Percentiles rank a stretch among this genome's conserved stretches.
phyloP scores from a whole-genome alignment of 92 coral and sea anemone genomes.

The Parazoanthus swiftii region DNA sequence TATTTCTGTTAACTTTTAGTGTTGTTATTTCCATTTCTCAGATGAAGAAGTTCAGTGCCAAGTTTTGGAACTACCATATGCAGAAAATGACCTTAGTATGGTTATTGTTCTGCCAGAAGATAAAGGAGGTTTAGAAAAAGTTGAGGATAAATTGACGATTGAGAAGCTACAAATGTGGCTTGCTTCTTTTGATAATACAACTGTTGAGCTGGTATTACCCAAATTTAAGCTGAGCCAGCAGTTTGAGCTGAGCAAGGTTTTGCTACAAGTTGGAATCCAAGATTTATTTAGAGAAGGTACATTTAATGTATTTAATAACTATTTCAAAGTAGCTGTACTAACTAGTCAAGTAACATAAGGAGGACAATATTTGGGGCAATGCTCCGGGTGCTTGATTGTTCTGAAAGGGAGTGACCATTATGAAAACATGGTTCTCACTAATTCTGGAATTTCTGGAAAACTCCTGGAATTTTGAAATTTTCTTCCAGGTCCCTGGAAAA shows the following conservation, averaged over 20 bases:
- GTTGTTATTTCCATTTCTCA: neutral
- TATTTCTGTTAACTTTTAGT: neutral
- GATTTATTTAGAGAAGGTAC: conserved; percentile 68
- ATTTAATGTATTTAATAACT: conserved; percentile 44
- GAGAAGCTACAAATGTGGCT: conserved; percentile 61
- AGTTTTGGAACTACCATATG: conserved; percentile 76
- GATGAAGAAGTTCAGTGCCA: conserved; percentile 72
- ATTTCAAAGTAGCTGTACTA: no score
- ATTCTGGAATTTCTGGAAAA: no score
- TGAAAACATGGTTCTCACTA: no score
- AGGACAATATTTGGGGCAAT: no score
- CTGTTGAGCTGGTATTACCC: conserved; percentile 72
- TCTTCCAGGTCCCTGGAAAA: no score
- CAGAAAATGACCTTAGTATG: conserved; percentile 72
- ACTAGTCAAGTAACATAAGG: no score
- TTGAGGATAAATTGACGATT: conserved; percentile 62
- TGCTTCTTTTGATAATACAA: conserved; percentile 48
- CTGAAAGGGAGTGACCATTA: no score
- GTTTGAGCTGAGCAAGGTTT: conserved; percentile 66
- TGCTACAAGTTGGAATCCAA: conserved; percentile 62
- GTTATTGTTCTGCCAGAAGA: conserved; percentile 73
- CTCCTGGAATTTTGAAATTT: no score
- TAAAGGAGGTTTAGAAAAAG: conserved; percentile 59
- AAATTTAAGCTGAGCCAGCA: conserved; percentile 73
- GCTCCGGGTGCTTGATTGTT: no score